Conservation (phyloP, 2,113 vertebrate genomes). For the Catharus fuscescens region DNA sequence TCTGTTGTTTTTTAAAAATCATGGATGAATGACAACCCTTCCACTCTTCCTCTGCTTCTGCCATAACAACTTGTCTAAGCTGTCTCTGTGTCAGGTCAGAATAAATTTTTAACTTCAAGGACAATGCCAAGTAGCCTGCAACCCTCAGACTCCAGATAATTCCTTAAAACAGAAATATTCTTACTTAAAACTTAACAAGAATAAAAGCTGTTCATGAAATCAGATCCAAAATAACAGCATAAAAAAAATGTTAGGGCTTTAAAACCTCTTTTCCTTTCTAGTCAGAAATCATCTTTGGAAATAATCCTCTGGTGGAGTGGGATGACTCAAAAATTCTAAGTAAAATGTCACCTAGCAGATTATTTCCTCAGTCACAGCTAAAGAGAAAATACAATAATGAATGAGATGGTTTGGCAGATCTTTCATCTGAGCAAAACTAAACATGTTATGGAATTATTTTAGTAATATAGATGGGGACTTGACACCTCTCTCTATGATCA, state of each 20-base stretch:
- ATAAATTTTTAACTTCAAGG: neutral
- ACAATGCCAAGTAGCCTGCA: neutral
- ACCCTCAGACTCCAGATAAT: neutral
- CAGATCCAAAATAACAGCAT: neutral
- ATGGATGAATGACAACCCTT: neutral
- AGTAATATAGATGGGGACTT: neutral
- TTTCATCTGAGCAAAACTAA: neutral
- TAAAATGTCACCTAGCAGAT: neutral
- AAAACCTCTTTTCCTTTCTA: neutral
- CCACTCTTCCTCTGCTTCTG: neutral
- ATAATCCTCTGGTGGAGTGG: neutral
- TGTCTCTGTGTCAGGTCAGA: neutral
- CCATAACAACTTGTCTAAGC: neutral
- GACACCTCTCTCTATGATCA: neutral
- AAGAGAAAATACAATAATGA: neutral
- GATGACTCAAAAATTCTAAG: neutral
- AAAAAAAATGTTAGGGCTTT: neutral
- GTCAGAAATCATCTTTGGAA: neutral
- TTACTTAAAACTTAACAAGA: neutral
- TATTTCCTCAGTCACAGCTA: neutral
- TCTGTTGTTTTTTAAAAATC: neutral
- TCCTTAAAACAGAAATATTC: neutral
- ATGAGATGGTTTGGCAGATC: neutral
- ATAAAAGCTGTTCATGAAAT: neutral
- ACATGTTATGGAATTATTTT: neutral